These are phyloP conservation scores for Cladorhizidae sp. DNA, from an alignment of 37 sponge, comb jelly and placozoan species.

Conservation along the genomic window DNA sequence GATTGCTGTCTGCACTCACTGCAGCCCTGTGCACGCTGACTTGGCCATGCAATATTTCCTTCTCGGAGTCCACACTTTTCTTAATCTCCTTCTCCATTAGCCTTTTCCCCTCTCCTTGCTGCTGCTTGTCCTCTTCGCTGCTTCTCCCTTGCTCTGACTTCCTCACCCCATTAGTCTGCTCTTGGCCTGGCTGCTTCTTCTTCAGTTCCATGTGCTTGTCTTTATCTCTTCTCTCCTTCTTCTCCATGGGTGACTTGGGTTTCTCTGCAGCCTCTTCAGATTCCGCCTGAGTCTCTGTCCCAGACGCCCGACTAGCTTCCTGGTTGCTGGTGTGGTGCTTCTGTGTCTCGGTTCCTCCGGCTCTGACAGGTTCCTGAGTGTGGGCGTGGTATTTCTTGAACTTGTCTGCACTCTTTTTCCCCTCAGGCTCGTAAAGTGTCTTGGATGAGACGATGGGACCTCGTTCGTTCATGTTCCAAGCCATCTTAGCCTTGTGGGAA, in stretches of 20 bases:
- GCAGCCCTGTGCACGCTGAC: background rate
- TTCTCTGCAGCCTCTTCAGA: background rate
- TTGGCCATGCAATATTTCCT: background rate
- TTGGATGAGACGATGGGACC: conserved; percentile 48
- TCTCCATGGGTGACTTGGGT: background rate
- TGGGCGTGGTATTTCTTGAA: conserved; percentile 58
- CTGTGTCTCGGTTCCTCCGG: background rate
- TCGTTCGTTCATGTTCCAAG: conserved; percentile 46
- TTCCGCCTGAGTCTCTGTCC: background rate
- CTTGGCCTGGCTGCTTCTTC: background rate
- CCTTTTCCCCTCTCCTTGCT: background rate
- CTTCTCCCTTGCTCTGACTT: background rate
- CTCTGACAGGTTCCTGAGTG: background rate
- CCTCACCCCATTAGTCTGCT: background rate
- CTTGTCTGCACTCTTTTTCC: conserved; percentile 65
- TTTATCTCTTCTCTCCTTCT: background rate
- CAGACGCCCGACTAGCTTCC: background rate
- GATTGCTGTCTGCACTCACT: background rate
- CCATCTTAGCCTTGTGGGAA: background rate
- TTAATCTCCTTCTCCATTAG: background rate
- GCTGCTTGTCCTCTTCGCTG: background rate
- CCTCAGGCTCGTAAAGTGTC: conserved; percentile 80
- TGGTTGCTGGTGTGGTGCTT: background rate
- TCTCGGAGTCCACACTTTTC: background rate
- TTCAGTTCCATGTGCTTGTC: background rate